phyloP scores from a whole-genome alignment of 23 tunicate species.

The Ciona savignyi region DNA sequence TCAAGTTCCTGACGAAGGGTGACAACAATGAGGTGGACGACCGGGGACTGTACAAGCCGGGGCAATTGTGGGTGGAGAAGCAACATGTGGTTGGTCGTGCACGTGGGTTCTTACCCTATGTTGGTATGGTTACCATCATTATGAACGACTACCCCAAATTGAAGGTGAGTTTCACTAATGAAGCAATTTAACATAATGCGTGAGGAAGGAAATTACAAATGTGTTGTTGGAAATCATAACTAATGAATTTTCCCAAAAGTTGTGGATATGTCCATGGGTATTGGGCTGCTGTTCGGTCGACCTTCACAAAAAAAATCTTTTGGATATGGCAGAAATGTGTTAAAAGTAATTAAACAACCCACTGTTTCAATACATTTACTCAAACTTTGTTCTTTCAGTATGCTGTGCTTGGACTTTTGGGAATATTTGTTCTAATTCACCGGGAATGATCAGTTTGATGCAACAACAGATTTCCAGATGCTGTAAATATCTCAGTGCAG shows the following conservation, averaged over 20 bases:
- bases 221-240: neutral
- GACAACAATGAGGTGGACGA: conserved; percentile 97
- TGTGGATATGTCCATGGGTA: too few species aligned
- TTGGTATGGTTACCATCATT: conserved; percentile 94
- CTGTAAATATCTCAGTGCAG: too few species aligned
- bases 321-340: too few species aligned
- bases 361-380: neutral
- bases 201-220: too few species aligned
- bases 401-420: conserved; percentile 77
- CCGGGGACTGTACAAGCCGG: conserved; percentile 89
- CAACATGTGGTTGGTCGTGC: conserved; percentile 90
- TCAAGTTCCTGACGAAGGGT: conserved; percentile 89
- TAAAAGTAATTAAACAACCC: too few species aligned
- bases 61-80: conserved; percentile 88
- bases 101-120: conserved; percentile 90
- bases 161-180: conserved; percentile 29
- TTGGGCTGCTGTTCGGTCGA: too few species aligned
- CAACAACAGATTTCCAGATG: too few species aligned
- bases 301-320: too few species aligned
- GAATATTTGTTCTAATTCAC: conserved; percentile 76
- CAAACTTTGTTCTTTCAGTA: conserved; percentile 28
- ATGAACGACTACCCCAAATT: conserved; percentile 99
- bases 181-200: neutral
- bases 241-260: neutral
- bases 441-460: conserved; percentile 81